These are phyloP conservation scores for Papilio glaucus DNA, from an alignment of 1,140 invertebrate species.

Conservation along the genomic window DNA sequence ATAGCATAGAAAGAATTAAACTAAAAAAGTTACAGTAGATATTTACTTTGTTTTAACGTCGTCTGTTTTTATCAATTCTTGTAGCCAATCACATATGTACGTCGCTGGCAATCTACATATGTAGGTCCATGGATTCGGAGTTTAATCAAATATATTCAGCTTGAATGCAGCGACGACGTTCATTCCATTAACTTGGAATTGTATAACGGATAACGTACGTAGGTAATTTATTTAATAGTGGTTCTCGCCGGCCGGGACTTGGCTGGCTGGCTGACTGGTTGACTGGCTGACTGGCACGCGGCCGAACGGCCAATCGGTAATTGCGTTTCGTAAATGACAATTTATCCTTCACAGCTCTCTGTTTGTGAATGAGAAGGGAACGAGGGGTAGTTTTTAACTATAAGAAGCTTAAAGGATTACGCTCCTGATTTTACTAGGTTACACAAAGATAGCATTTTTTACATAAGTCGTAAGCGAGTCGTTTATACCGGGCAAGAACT, in stretches of 20 bases:
- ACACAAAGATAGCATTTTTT: no score
- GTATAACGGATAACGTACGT: slow-evolving; percentile 27
- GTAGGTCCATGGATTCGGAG: slow-evolving; percentile 4
- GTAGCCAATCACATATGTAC: no score
- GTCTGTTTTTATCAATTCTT: no score
- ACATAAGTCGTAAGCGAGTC: no score
- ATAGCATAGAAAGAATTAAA: no score
- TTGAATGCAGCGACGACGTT: slow-evolving; percentile 27
- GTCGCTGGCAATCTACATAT: background rate
- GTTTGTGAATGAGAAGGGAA: background rate
- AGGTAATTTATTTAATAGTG: slow-evolving; percentile 32
- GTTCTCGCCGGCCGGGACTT: background rate
- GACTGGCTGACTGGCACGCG: background rate
- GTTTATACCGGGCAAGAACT: no score
- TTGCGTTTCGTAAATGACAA: slow-evolving; percentile 20
- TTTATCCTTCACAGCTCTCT: slow-evolving; percentile 11
- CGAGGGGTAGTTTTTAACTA: background rate
- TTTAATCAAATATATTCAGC: slow-evolving; percentile 29
- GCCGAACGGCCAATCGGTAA: slow-evolving; percentile 14
- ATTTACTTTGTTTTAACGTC: no score
- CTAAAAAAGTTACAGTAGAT: no score
- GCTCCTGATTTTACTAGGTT: no score
- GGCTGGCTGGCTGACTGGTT: slow-evolving; percentile 2
- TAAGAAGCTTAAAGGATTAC: background rate
- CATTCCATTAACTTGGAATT: slow-evolving; percentile 31